These are phyloP conservation scores for Saturnia japonica DNA, from an alignment of 2,888 invertebrate genomes.

Conservation along the genomic window DNA sequence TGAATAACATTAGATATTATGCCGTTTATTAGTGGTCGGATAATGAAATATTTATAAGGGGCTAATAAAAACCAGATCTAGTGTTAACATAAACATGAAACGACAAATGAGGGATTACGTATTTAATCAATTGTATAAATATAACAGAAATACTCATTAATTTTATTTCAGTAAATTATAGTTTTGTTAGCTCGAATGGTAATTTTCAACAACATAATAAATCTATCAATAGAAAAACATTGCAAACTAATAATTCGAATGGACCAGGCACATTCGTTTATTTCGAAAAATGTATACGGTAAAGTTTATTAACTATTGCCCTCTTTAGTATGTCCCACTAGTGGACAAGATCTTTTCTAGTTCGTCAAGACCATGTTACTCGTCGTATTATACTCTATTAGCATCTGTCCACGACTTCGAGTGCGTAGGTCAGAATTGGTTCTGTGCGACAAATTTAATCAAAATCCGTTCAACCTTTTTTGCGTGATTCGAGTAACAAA, in stretches of 20 bases:
- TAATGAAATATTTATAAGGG: constrained; percentile 38
- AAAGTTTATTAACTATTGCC: too few relatives aligned
- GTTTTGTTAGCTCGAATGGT: background rate
- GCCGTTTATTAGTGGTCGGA: constrained; percentile 32
- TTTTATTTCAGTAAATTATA: constrained; percentile 11
- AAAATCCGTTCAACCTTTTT: too few relatives aligned
- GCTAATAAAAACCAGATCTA: constrained; percentile 28
- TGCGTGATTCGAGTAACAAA: too few relatives aligned
- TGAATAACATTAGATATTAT: constrained; percentile 33
- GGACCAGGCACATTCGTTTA: background rate
- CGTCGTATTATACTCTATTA: too few relatives aligned
- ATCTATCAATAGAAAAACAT: background rate
- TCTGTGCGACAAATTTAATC: too few relatives aligned
- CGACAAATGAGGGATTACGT: constrained; percentile 22
- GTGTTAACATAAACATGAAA: constrained; percentile 30
- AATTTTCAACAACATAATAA: background rate
- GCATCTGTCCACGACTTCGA: too few relatives aligned
- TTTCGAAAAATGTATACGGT: background rate
- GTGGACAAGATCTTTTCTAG: background rate
- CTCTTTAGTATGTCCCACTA: background rate
- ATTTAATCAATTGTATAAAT: constrained; percentile 18
- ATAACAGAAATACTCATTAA: constrained; percentile 12
- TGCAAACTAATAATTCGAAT: background rate
- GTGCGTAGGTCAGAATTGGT: too few relatives aligned
- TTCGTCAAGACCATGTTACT: background rate